Evolutionary conservation across 2,888 invertebrate species (phyloP), one percentile per base, ranked within the genome.

Genomic region (Drosophila villosipedis): DNA sequence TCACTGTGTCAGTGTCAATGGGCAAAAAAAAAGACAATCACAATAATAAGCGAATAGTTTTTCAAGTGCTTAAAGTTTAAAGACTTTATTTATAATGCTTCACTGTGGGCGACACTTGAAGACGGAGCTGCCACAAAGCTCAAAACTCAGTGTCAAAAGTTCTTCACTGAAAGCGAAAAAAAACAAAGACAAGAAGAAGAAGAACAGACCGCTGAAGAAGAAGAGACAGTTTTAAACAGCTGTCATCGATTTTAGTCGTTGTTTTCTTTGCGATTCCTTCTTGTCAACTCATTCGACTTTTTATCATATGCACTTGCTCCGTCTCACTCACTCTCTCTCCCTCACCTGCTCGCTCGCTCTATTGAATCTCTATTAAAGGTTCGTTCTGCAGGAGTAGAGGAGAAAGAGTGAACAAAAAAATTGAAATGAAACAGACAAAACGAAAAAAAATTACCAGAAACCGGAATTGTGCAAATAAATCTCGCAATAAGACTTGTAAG

Each of bases 401-500:
- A 67, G 67, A 62, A 61, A 73, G 76, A 81, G 77, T 43, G 41
- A 43, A 43, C 39, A 57, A 28, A 76, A 80, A 85, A 83, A 82
- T 76, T 76, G 74, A 89, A 81, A 78, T 75, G 78, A 80, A 83
- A 76, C 76, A n/a, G 55, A 67, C 77, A 68, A 77, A 82, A 76
- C 72, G 41, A 22, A 41, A 43, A 54, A 77, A 80, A 68, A 73
- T 64, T 76, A 76, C 78, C 53, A 82, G 28, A 88, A 87, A 89
- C 87, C 87, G 89, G 88, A 88, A 88, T 87, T 84, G 86, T 87
- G 89, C 89, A 88, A 88, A 88, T 88, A 88, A 88, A 89, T 89
- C 89, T 84, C 81, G 77, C 83, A 84, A 87, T 76, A 76, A 79
- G 77, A 60, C 72, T 66, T 55, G 68, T 47, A 64, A 73, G 49